These are phyloP conservation scores for Istiophorus platypterus DNA, from an alignment of 2,113 vertebrate species.

Conservation along the genomic window DNA sequence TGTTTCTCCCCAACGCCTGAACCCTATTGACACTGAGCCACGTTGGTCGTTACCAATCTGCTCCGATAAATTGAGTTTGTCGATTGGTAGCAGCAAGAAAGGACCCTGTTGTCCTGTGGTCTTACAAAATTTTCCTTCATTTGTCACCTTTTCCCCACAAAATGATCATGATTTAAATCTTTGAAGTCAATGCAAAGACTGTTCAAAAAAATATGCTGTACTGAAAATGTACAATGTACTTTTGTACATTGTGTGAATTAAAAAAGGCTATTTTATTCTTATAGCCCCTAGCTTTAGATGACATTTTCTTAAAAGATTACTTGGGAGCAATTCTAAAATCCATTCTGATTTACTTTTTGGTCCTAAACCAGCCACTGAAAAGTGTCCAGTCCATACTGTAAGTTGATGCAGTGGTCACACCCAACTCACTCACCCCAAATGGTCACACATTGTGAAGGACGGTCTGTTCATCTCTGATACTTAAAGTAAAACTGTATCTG, in stretches of 20 bases:
- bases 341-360: conserved; percentile 7
- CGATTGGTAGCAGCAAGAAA: conserved; percentile 29
- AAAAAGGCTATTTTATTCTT: conserved; percentile 7
- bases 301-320: conserved; percentile 35
- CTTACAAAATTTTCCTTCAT: conserved; percentile 21
- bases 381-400: neutral
- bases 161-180: conserved; percentile 19
- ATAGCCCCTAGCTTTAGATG: conserved; percentile 3
- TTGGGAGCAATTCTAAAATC: conserved; percentile 11
- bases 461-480: conserved; percentile 50
- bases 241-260: neutral
- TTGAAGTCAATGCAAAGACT: neutral
- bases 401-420: conserved; percentile 29
- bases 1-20: conserved; percentile 42
- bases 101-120: conserved; percentile 11
- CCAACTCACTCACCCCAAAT: conserved; percentile 26
- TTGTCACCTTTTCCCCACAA: neutral
- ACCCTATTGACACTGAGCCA: conserved; percentile 46
- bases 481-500: too few species aligned
- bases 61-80: conserved; percentile 42
- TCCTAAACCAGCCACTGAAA: conserved; percentile 11
- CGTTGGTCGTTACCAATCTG: conserved; percentile 55
- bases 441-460: conserved; percentile 28
- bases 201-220: too few species aligned
- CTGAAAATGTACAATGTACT: neutral